Evolutionary conservation across 2,797 vertebrate species (phyloP), one percentile per base, ranked within the genome.

Genomic region (Amblyraja radiata): DNA sequence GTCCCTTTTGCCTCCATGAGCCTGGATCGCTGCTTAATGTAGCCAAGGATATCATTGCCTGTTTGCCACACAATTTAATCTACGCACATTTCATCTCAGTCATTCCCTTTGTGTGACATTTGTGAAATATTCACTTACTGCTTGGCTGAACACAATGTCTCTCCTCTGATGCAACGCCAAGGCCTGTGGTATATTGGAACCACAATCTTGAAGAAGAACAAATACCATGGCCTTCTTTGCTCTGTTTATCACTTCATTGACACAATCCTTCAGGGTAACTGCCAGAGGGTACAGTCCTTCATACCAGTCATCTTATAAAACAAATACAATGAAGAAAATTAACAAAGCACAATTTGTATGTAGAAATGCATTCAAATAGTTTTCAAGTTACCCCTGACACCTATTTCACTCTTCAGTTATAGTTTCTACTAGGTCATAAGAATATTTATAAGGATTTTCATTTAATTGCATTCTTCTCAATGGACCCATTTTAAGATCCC

Each of bases 121-220:
- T n/a, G 21, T 68, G 63, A 68, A 88, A 68, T 32, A 68, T 73
- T 79, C 94, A 97, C 98, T 94, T 97, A 99, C 98, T 93, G 98
- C 99, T 97, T 99, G 98, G 95, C 98, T 99, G 95, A 99, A 99
- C 95, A 99, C 98, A 1, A 98, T 94, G 36, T 99, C 99, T 94
- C 98, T 97, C 94, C 99, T 97, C 93, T 99, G 97, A 0, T 98
- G 98, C 81, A 99, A 97, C 95, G 97, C 95, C 94, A 99, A 96
- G 93, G 98, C 98, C 93, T 99, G 98, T n/a, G 98, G 97, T 94
- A 98, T 95, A 94, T 97, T 98, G 95, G 98, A 98, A 0, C 97
- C 98, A 0, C 98, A 97, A 84, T 99, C 99, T 95, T 99, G 99
- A 74, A 99, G 97, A 90, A 99, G 97, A 93, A 99, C 97, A 93